Evolutionary conservation across 2,888 invertebrate genomes (phyloP).

Genomic region (Heliconius hortense): DNA sequence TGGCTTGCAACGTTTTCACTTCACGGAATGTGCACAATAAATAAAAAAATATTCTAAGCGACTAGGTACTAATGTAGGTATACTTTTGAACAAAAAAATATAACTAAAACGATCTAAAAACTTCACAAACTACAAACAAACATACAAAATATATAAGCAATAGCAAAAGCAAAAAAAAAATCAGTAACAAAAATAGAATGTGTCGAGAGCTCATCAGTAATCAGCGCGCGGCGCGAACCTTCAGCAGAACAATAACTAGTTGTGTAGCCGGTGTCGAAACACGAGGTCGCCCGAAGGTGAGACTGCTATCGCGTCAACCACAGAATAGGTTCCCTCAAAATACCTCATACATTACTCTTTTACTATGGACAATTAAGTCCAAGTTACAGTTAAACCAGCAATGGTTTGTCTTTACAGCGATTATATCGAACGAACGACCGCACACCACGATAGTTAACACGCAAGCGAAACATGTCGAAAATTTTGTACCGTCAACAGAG

Average conservation of each 20-base stretch:
- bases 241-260: slow-evolving; percentile 76
- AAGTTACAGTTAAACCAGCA: slow-evolving; percentile 17
- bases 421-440: slow-evolving; percentile 35
- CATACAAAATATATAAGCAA: not conserved
- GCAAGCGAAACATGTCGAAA: slow-evolving; percentile 76
- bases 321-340: slow-evolving; percentile 46
- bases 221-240: slow-evolving; percentile 72
- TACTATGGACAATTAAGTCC: too few species aligned
- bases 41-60: too few species aligned
- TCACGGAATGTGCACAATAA: too few species aligned
- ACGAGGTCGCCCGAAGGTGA: slow-evolving; percentile 81
- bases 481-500: slow-evolving; percentile 59
- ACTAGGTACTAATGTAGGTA: too few species aligned
- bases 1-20: too few species aligned
- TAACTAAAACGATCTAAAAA: too few species aligned
- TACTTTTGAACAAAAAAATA: too few species aligned
- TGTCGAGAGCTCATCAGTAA: slow-evolving; percentile 70
- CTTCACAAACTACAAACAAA: too few species aligned
- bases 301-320: slow-evolving; percentile 71
- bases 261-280: slow-evolving; percentile 71
- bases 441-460: slow-evolving; percentile 63
- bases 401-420: slow-evolving; percentile 28
- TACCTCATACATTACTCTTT: slow-evolving; percentile 22
- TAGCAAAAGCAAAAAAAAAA: slow-evolving; percentile 29
- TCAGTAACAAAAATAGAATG: slow-evolving; percentile 65